Percentiles rank a stretch among this genome's conserved stretches.
Evolutionary conservation across 2,113 vertebrate genomes (phyloP).

Genomic region (Centropus bengalensis): DNA sequence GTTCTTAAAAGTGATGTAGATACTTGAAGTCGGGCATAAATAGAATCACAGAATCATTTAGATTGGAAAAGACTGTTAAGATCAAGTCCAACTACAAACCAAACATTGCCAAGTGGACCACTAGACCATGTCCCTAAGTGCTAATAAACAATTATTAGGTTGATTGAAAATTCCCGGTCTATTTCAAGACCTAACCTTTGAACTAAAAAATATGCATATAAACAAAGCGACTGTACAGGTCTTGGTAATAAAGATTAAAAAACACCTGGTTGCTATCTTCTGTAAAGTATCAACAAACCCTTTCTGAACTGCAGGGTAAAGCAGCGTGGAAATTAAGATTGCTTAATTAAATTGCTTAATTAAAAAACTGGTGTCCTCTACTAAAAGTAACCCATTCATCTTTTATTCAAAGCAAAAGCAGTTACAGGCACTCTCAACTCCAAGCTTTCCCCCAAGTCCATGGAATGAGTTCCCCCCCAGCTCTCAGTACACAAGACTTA

Average conservation of each 20-base stretch:
- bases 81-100: too few species aligned
- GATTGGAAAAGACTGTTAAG: too few species aligned
- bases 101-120: too few species aligned
- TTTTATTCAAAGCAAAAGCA: background rate
- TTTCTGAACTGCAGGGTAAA: background rate
- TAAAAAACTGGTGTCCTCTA: background rate
- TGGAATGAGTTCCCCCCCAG: background rate
- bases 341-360: too few species aligned
- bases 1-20: background rate
- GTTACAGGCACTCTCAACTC: background rate
- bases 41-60: too few species aligned
- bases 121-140: too few species aligned
- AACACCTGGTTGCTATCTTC: background rate
- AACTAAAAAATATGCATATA: background rate
- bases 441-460: background rate
- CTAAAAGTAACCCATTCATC: background rate
- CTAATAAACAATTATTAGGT: background rate
- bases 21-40: background rate
- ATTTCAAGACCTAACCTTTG: background rate
- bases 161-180: background rate
- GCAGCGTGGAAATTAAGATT: background rate
- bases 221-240: background rate
- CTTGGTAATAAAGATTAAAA: background rate
- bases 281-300: background rate
- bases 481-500: background rate